Base-by-base conservation (phyloP, 2,113 vertebrate genomes). In the Python bivittatus region DNA sequence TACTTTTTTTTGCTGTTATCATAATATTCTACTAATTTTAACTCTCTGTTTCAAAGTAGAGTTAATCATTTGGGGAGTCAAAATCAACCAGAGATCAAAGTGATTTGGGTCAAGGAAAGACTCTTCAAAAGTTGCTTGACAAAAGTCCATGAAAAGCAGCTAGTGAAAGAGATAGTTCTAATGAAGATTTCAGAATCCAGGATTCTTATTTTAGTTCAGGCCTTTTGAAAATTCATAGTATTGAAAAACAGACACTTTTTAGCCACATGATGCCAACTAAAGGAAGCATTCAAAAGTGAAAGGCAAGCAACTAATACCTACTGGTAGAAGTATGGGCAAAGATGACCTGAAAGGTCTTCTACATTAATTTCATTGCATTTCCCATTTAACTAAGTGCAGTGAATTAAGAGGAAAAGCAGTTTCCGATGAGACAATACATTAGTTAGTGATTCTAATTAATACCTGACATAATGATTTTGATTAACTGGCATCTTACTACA, bases 401-500 rank as follows among this genome's bases (percentile, higher is more conserved):
- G 93, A 94, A 95, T 93, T 52, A 93, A 94, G 29, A 60, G 48
- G 52, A 92, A 93, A 96, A 91, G 91, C 53, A 61, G 8, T 92
- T 95, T 96, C 79, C 84, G 57, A 90, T 85, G 33, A 90, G 93
- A 86, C 88, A 95, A 94, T 84, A 93, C 93, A 93, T 92, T 38
- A 95, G 94, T 89, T 92, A 94, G 13, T 96, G 94, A 91, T 95
- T 93, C 93, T 96, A 96, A 96, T 94, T 93, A 93, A 64, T 88
- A 93, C 93, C 94, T 92, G 94, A 92, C 95, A 89, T 12, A 3
- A 12, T 88, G 92, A 84, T 89, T 92, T 92, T 95, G 95, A 96
- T 96, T 95, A 97, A 96, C 33, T 90, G 87, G 86, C 90, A 93
- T 79, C 93, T 94, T 94, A 95, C 93, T 94, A 92, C 52, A 88